phyloP scores from a whole-genome alignment of 2,797 vertebrate genomes.

The Epinephelus malabaricus region DNA sequence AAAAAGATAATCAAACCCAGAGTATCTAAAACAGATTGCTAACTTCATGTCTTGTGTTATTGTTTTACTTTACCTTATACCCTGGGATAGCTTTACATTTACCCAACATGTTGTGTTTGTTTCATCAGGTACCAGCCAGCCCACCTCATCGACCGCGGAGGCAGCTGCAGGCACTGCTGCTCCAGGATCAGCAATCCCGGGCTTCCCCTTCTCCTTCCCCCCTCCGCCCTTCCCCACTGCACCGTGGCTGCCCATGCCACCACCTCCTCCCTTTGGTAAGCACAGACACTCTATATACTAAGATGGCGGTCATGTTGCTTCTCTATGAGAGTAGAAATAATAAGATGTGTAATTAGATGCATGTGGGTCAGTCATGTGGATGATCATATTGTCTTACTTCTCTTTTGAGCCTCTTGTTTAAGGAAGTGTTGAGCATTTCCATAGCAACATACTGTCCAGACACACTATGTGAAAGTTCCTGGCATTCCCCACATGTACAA shows the following conservation, averaged over 20 bases:
- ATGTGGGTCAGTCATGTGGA: neutral
- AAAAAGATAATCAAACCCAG: neutral
- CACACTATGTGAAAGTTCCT: neutral
- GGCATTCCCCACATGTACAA: neutral
- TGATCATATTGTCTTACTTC: neutral
- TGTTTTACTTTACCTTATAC: no score
- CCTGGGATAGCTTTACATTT: neutral
- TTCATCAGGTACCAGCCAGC: constrained; percentile 73
- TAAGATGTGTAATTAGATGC: neutral
- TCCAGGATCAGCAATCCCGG: constrained; percentile 81
- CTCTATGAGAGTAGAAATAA: neutral
- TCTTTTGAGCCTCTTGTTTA: constrained; percentile 1
- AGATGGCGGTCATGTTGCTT: neutral
- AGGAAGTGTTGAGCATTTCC: neutral
- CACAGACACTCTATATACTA: neutral
- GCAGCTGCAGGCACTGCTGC: constrained; percentile 63
- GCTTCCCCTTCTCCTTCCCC: constrained; percentile 90
- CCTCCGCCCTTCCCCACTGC: constrained; percentile 89
- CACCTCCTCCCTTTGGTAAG: constrained; percentile 94
- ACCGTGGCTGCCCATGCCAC: constrained; percentile 93
- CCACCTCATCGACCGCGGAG: constrained; percentile 76
- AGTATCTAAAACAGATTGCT: neutral
- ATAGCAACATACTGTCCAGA: neutral
- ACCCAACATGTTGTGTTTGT: constrained; percentile 7
- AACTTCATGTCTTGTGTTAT: neutral